A percentile compares a stretch with the other conserved stretches of the same genome.
These are phyloP conservation scores for Plecturocebus donacophilus DNA, from an alignment of 2,113 vertebrate genomes.

Conservation along the genomic window DNA sequence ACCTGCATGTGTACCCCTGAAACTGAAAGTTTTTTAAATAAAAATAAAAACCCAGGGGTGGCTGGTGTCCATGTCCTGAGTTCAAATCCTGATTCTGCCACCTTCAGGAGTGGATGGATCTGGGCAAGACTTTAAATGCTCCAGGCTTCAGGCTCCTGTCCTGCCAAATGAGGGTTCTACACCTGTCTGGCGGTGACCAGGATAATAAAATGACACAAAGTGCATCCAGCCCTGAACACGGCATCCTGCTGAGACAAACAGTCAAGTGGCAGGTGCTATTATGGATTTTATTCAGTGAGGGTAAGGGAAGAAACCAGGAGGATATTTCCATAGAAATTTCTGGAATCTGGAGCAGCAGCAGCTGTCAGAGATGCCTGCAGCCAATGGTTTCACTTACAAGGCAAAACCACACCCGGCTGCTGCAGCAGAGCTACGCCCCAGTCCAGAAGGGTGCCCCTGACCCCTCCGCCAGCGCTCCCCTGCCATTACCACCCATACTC, in stretches of 20 bases:
- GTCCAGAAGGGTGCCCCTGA: fast-evolving
- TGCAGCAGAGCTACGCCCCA: neutral
- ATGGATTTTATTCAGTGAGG: neutral
- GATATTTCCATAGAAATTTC: slow-evolving; percentile 20
- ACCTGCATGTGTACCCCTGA: too few species aligned
- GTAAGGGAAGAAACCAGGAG: neutral
- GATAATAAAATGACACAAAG: neutral
- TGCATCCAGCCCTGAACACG: fast-evolving
- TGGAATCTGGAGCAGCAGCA: slow-evolving; percentile 35
- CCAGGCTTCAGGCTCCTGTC: neutral
- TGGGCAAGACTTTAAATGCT: neutral
- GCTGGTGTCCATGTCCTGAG: neutral
- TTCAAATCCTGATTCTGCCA: neutral
- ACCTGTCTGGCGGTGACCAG: neutral
- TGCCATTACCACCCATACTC: fast-evolving
- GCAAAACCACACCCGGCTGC: neutral
- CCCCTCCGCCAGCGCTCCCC: neutral
- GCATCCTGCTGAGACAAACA: neutral
- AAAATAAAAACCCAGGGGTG: too few species aligned
- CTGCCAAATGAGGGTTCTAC: too few species aligned
- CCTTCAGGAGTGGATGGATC: fast-evolving
- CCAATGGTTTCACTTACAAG: neutral
- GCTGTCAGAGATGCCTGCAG: slow-evolving; percentile 43
- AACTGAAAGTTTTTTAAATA: too few species aligned
- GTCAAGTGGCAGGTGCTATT: neutral